A percentile compares a stretch with the other conserved stretches of the same genome.
phyloP scores from a whole-genome alignment of 2,113 vertebrate genomes.

The Hippocampus mohnikei region DNA sequence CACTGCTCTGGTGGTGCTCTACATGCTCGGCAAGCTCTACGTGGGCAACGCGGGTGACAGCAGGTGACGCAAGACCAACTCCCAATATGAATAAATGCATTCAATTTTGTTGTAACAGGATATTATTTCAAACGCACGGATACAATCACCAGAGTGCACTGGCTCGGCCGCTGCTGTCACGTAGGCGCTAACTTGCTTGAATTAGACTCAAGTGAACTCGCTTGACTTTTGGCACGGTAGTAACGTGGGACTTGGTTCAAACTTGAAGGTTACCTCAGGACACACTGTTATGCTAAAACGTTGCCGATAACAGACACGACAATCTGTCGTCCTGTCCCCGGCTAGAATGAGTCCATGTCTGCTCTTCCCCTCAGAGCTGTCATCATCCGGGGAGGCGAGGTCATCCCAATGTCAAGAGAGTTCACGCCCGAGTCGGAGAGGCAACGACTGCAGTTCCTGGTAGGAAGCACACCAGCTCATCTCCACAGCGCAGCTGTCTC shows the following conservation, averaged over 20 bases:
- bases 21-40: slow-evolving; percentile 87
- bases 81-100: neutral
- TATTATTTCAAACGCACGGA: no score
- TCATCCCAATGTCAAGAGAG: slow-evolving; percentile 92
- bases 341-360: slow-evolving; percentile 16
- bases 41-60: slow-evolving; percentile 96
- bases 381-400: slow-evolving; percentile 86
- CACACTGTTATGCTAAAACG: neutral
- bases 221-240: no score
- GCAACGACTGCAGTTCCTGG: slow-evolving; percentile 94
- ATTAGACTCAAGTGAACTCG: no score
- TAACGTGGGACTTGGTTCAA: neutral
- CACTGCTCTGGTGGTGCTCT: slow-evolving; percentile 86
- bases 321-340: neutral
- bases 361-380: slow-evolving; percentile 56
- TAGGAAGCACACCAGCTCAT: slow-evolving; percentile 63
- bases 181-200: no score
- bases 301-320: neutral
- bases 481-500: slow-evolving; percentile 44
- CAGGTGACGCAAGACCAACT: slow-evolving; percentile 72
- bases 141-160: no score
- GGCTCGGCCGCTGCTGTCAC: no score
- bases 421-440: slow-evolving; percentile 97
- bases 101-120: no score
- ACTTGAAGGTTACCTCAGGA: neutral